These are phyloP conservation scores for Brachyhypopomus occidentalis DNA, from an alignment of 2,113 vertebrate species.

Conservation along the genomic window DNA sequence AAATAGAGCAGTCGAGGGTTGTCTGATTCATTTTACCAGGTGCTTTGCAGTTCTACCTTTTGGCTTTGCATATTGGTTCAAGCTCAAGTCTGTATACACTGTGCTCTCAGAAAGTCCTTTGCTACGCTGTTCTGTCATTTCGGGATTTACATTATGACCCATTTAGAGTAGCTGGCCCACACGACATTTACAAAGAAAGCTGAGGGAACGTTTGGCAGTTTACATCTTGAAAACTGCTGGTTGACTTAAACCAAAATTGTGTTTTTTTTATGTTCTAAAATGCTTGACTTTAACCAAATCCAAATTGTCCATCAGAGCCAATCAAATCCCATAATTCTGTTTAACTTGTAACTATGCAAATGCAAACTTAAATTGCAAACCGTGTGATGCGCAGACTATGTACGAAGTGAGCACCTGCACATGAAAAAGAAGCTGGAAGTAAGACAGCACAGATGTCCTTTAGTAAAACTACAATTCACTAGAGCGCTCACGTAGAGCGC, in stretches of 20 bases:
- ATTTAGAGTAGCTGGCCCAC: neutral
- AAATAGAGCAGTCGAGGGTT: neutral
- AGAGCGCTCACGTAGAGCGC: neutral
- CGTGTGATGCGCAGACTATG: constrained; percentile 9
- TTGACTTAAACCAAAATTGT: neutral
- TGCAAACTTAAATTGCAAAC: neutral
- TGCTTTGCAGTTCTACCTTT: neutral
- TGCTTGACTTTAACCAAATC: too few relatives aligned
- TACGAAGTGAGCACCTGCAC: constrained; percentile 35
- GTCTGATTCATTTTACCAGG: neutral
- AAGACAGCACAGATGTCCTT: constrained; percentile 7
- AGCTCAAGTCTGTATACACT: neutral
- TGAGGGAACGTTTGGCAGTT: neutral
- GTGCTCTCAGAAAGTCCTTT: neutral
- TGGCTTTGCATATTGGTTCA: neutral
- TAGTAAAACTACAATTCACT: neutral
- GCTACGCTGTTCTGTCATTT: neutral
- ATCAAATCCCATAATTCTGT: too few relatives aligned
- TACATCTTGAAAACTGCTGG: too few relatives aligned
- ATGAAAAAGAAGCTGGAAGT: constrained; percentile 5
- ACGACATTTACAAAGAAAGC: neutral
- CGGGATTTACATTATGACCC: neutral
- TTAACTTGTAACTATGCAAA: neutral
- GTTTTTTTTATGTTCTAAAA: too few relatives aligned
- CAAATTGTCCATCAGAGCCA: too few relatives aligned